A percentile compares a stretch with the other conserved stretches of the same genome.
These are phyloP conservation scores for Butorides virescens DNA, from an alignment of 2,113 vertebrate species.

Conservation along the genomic window DNA sequence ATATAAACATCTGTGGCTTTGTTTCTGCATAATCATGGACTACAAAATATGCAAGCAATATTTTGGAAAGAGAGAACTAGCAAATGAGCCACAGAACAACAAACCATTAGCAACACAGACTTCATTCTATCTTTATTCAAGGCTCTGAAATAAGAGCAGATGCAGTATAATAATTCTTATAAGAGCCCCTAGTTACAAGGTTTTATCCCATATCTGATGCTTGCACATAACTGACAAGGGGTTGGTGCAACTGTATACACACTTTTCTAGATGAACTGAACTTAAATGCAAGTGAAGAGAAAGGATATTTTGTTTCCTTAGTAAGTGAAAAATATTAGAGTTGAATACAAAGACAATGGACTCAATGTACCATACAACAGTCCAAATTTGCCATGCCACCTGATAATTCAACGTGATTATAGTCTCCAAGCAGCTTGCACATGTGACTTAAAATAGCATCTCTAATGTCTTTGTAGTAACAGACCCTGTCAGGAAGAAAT, in stretches of 20 bases:
- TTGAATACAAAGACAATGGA: neutral
- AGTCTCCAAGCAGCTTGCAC: neutral
- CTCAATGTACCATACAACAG: neutral
- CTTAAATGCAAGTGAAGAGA: neutral
- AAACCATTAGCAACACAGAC: neutral
- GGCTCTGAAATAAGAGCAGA: constrained; percentile 4
- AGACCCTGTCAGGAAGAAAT: constrained; percentile 7
- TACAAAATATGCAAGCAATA: constrained; percentile 38
- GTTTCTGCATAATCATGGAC: constrained; percentile 28
- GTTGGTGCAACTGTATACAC: neutral
- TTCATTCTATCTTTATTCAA: constrained; percentile 24
- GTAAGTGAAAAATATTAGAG: neutral
- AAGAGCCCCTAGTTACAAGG: neutral
- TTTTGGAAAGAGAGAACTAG: constrained; percentile 32
- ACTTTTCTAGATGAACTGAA: neutral
- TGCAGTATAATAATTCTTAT: neutral
- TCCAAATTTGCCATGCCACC: neutral
- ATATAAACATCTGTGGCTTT: constrained; percentile 36
- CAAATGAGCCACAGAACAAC: constrained; percentile 20
- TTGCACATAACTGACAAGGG: neutral
- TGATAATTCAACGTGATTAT: constrained; percentile 26
- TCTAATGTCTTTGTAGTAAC: neutral
- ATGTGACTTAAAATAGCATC: constrained; percentile 7
- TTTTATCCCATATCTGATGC: neutral
- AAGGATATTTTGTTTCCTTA: neutral